Percentiles rank a stretch among this genome's conserved stretches.
Evolutionary conservation across 2,797 vertebrate genomes (phyloP).

Genomic region (Lates japonicus): DNA sequence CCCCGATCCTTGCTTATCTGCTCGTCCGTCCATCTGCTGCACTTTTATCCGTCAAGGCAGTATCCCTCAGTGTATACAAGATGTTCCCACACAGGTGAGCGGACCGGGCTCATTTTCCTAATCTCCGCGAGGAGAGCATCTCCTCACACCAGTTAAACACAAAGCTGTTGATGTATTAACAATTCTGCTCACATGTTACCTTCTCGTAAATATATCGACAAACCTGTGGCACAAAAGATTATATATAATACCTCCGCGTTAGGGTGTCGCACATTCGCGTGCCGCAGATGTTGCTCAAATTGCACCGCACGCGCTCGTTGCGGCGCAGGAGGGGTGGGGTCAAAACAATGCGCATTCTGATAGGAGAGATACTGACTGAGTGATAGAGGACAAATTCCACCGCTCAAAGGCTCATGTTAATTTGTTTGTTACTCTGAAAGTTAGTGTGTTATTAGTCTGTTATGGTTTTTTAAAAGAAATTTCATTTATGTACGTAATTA

Average conservation of each 20-base stretch:
- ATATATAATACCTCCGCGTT: not conserved
- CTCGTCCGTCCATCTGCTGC: slow-evolving; percentile 41
- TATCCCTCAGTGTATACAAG: not conserved
- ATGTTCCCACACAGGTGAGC: slow-evolving; percentile 10
- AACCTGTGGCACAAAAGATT: not conserved
- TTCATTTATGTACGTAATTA: not conserved
- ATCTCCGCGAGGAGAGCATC: slow-evolving; percentile 5
- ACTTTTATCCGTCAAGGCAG: not conserved
- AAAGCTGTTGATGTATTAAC: not conserved
- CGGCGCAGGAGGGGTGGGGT: slow-evolving; percentile 64
- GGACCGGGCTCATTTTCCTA: not conserved
- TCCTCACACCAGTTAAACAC: slow-evolving; percentile 5
- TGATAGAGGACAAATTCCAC: not conserved
- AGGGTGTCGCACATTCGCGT: not conserved
- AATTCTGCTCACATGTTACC: not conserved
- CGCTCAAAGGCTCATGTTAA: not conserved
- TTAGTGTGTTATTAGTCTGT: not conserved
- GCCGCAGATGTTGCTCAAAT: slow-evolving; percentile 46
- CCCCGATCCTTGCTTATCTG: not conserved
- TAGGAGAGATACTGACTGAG: not conserved
- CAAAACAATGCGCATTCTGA: slow-evolving; percentile 25
- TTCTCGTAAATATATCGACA: not conserved
- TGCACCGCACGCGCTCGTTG: slow-evolving; percentile 55
- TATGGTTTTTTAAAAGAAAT: too few species aligned
- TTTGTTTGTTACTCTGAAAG: not conserved